Evolutionary conservation across 2,113 vertebrate species (phyloP).

Genomic region (Melanerpes aurifrons): DNA sequence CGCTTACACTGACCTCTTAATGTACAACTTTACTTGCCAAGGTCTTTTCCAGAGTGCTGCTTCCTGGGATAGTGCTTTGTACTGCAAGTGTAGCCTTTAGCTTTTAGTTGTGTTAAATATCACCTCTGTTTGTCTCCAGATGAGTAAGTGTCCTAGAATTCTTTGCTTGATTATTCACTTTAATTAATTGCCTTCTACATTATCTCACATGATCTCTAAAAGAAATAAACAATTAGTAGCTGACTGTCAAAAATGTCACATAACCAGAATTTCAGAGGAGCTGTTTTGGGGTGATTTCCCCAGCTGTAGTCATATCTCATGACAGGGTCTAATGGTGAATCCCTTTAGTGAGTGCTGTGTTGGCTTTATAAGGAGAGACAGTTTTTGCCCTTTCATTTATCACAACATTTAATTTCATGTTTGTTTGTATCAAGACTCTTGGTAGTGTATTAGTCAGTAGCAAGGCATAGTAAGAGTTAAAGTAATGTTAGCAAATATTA

Average conservation of each 20-base stretch:
- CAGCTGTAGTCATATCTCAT: background rate
- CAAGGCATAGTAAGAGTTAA: background rate
- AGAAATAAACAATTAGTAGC: background rate
- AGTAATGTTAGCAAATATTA: background rate
- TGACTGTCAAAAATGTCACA: background rate
- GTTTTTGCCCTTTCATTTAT: background rate
- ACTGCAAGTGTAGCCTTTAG: background rate
- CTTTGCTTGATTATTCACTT: background rate
- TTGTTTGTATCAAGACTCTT: background rate
- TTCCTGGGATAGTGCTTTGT: background rate
- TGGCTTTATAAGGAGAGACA: background rate
- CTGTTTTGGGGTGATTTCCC: background rate
- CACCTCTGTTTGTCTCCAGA: background rate
- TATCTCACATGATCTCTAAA: background rate
- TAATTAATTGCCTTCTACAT: slow-evolving; percentile 23
- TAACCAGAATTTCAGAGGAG: background rate
- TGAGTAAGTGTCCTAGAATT: slow-evolving; percentile 25
- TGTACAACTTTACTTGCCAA: background rate
- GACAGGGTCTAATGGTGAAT: background rate
- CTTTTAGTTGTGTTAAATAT: background rate
- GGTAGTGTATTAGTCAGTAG: background rate
- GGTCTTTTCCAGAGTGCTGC: background rate
- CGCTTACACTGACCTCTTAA: background rate
- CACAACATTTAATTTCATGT: background rate
- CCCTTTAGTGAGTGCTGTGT: background rate